phyloP scores from a whole-genome alignment of 2,888 invertebrate species.

The Steromphala cineraria region DNA sequence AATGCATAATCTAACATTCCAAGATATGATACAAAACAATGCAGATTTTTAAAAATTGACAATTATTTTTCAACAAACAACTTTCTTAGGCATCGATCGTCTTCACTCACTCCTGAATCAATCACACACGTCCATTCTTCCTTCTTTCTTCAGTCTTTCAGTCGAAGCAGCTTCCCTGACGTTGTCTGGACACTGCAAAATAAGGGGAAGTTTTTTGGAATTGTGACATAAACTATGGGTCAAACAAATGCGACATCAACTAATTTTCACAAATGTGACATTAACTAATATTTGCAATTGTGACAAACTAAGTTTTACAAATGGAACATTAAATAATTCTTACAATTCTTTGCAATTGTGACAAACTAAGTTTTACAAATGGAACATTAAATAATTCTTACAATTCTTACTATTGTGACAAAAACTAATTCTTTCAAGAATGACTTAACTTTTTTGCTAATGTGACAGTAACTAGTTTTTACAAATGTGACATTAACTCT shows the following conservation, averaged over 20 bases:
- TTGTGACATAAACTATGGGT: too few species aligned
- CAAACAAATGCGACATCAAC: neutral
- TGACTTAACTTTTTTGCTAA: too few species aligned
- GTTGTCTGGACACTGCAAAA: conserved; percentile 56
- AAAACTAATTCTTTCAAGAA: too few species aligned
- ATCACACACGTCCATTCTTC: neutral
- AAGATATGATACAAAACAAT: neutral
- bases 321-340: too few species aligned
- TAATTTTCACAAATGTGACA: neutral
- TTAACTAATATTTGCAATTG: too few species aligned
- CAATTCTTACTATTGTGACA: too few species aligned
- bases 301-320: too few species aligned
- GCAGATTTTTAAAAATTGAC: neutral
- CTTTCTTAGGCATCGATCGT: neutral
- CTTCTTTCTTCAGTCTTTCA: conserved; percentile 44
- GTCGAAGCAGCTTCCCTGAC: conserved; percentile 49
- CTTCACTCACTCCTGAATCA: neutral
- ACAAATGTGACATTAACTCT: too few species aligned
- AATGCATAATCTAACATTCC: neutral
- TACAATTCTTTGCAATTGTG: too few species aligned
- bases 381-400: too few species aligned
- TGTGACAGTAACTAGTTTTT: too few species aligned
- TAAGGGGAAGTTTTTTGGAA: conserved; percentile 11
- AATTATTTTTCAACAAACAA: neutral
- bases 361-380: too few species aligned